Evolutionary conservation across 2,113 vertebrate species (phyloP), one percentile per base, ranked within the genome.

Genomic region (Brachyhypopomus gauderio): DNA sequence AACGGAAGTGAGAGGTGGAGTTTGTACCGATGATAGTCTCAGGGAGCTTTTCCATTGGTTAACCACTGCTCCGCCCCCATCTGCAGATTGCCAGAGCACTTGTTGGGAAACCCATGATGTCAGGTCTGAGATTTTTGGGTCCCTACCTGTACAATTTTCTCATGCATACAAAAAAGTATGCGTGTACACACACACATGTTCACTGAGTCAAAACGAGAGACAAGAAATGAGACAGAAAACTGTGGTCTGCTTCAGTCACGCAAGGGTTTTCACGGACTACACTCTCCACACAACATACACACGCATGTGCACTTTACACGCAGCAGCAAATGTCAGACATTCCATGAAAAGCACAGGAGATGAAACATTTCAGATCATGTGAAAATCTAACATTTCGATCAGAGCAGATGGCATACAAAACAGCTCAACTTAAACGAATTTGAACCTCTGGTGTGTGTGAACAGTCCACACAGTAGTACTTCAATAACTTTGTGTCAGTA

Each of bases 41-140:
- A 89, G 85, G 79, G 84, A 89, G 88, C 81, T 84, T 91, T 93
- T 92, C 90, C 89, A 91, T 69, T 91, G 91, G 90, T 91, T 91
- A 91, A 92, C 92, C 92, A 89, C 92, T 72, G 67, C 83, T 83
- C 86, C 66, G 7, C 84, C 64, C 52, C 75, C 64, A 77, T 64
- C 38, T 38, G 0, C 0, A 75, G 59, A 77, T 77, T 48, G 81
- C 55, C 79, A 63, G 48, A 83, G 69, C 62, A 41, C 52, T 80
- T 64, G 25, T 78, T 83, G 70, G 81, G 85, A 86, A 80, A 83
- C 72, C 86, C 83, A 81, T 87, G 80, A 87, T 27, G 80, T 78
- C 62, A 63, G 9, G 71, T 78, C 80, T 86, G 86, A 84, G 84
- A 83, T 85, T 86, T 88, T 38, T 60, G 72, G 56, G 75, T 55